Evolutionary conservation across 2,113 vertebrate genomes (phyloP).

Genomic region (Sceloporus undulatus): DNA sequence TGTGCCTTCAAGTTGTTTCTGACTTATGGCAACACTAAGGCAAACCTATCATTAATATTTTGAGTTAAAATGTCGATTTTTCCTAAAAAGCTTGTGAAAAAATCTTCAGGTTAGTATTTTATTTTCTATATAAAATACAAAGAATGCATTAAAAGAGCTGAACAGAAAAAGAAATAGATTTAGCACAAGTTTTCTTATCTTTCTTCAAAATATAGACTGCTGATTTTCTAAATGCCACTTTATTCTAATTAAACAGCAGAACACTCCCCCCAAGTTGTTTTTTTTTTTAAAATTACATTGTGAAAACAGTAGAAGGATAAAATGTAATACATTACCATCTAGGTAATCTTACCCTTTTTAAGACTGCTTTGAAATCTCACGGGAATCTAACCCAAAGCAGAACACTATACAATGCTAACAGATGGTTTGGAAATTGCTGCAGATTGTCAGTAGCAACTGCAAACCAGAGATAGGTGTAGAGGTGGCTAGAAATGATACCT

Average conservation of each 20-base stretch:
- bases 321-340: conserved; percentile 59
- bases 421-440: conserved; percentile 77
- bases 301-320: conserved; percentile 34
- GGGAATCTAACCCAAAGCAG: conserved; percentile 74
- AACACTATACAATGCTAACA: conserved; percentile 65
- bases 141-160: background rate
- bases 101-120: background rate
- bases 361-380: conserved; percentile 67
- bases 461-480: conserved; percentile 77
- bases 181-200: background rate
- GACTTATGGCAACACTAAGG: no score
- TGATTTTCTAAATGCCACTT: conserved; percentile 37
- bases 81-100: conserved; percentile 30
- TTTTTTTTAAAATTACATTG: background rate
- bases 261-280: background rate
- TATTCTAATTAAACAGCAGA: background rate
- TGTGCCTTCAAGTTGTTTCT: no score
- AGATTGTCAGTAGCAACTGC: conserved; percentile 80
- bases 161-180: background rate
- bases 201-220: background rate
- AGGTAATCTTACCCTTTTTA: conserved; percentile 76
- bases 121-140: background rate
- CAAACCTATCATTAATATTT: no score
- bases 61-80: background rate
- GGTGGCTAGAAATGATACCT: conserved; percentile 82